Conservation (phyloP, 37 sponge, comb jelly and placozoan species). For the Chondrilla cf. caribensis region DNA sequence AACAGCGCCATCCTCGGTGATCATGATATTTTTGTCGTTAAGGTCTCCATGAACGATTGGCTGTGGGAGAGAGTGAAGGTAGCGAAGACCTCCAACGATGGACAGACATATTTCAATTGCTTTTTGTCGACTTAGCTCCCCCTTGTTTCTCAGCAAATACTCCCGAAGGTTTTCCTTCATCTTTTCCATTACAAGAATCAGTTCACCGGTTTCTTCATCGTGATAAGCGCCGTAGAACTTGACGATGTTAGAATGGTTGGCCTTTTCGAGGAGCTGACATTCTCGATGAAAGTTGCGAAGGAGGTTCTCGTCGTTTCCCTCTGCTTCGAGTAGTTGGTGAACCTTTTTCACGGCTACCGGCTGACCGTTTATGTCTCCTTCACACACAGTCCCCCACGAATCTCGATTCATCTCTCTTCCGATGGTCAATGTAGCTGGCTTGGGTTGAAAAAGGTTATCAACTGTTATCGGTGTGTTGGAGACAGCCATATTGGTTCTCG, state of each 20-base stretch:
- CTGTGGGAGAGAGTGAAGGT: background rate
- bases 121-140: background rate
- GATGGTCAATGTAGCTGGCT: background rate
- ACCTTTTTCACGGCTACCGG: slow-evolving; percentile 1
- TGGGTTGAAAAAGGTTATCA: background rate
- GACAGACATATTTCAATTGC: background rate
- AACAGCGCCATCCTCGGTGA: background rate
- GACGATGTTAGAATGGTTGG: background rate
- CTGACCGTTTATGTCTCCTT: background rate
- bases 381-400: background rate
- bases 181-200: background rate
- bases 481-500: too few relatives aligned
- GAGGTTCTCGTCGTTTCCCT: background rate
- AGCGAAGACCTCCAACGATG: background rate
- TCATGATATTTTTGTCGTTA: background rate
- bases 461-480: background rate
- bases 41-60: background rate
- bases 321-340: background rate
- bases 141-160: background rate
- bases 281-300: background rate
- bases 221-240: background rate
- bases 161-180: background rate
- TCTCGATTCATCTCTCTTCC: background rate
- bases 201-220: background rate
- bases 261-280: background rate